phyloP scores from a whole-genome alignment of 1,140 invertebrate genomes.

The Bombyx mandarina region DNA sequence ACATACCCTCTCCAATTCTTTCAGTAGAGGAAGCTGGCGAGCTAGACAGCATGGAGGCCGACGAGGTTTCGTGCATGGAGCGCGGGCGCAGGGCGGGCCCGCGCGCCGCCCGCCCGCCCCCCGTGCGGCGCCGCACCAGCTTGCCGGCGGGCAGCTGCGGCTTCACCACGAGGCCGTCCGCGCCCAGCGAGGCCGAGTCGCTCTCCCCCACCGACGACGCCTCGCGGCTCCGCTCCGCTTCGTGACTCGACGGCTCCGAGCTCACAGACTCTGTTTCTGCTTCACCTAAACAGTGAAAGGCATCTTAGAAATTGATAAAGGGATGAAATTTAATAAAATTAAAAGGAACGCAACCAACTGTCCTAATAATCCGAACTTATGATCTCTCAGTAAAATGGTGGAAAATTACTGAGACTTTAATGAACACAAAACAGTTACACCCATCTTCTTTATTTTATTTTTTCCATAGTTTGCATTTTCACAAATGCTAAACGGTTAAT shows the following conservation, averaged over 20 bases:
- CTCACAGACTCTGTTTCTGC: slow-evolving; percentile 68
- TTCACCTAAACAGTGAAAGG: slow-evolving; percentile 21
- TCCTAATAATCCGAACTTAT: too few relatives aligned
- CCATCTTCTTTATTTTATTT: too few relatives aligned
- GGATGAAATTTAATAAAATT: too few relatives aligned
- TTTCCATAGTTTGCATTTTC: too few relatives aligned
- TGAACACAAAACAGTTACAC: too few relatives aligned
- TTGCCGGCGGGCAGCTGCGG: slow-evolving; percentile 78
- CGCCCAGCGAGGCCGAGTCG: slow-evolving; percentile 51
- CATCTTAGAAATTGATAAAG: too few relatives aligned
- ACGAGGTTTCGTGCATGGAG: slow-evolving; percentile 5
- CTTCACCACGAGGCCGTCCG: slow-evolving; percentile 74
- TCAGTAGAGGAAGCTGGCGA: slow-evolving; percentile 47
- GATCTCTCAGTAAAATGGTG: too few relatives aligned
- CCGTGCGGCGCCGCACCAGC: slow-evolving; percentile 23
- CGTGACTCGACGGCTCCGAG: slow-evolving; percentile 73
- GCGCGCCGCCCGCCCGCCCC: slow-evolving; percentile 46
- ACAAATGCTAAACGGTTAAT: too few relatives aligned
- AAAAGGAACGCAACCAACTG: too few relatives aligned
- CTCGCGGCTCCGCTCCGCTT: slow-evolving; percentile 53
- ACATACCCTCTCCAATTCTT: slow-evolving; percentile 40
- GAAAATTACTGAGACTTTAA: too few relatives aligned
- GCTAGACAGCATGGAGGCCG: slow-evolving; percentile 20
- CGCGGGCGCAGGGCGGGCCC: slow-evolving; percentile 43
- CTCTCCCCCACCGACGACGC: slow-evolving; percentile 60